Percentiles rank a stretch among this genome's conserved stretches.
Evolutionary conservation across 2,888 invertebrate species (phyloP).

Genomic region (Lutraria lutraria): DNA sequence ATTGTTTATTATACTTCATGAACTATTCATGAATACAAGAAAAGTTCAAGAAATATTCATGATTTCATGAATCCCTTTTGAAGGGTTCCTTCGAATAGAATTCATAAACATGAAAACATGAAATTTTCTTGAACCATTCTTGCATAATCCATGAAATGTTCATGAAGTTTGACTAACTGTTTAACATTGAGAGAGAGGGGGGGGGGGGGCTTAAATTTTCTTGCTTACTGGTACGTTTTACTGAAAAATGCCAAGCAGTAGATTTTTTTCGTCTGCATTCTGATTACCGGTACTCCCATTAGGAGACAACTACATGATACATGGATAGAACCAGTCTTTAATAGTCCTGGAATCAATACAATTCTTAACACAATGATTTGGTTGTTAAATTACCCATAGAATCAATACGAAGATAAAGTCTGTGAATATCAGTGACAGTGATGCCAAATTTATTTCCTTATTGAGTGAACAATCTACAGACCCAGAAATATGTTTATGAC

Average conservation of each 20-base stretch:
- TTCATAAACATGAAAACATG: too few relatives aligned
- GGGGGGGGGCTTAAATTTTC: too few relatives aligned
- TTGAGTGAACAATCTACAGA: neutral
- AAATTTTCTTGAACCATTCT: too few relatives aligned
- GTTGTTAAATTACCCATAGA: slow-evolving; percentile 4
- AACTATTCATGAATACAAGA: too few relatives aligned
- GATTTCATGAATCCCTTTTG: too few relatives aligned
- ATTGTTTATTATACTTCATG: too few relatives aligned
- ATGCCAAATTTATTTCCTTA: neutral
- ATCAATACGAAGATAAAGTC: neutral
- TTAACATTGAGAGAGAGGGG: too few relatives aligned
- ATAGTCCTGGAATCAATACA: slow-evolving; percentile 6
- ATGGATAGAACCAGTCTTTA: neutral
- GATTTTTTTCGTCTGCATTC: neutral
- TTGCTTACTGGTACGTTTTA: neutral
- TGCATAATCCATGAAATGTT: too few relatives aligned
- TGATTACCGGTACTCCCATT: neutral
- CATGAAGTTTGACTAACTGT: too few relatives aligned
- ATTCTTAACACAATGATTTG: neutral
- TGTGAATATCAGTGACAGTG: neutral
- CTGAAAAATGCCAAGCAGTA: neutral
- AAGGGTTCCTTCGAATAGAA: too few relatives aligned
- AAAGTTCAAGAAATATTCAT: too few relatives aligned
- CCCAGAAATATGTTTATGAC: neutral
- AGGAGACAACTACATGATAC: slow-evolving; percentile 6